These are phyloP conservation scores for Leiothrix lutea DNA, from an alignment of 2,113 vertebrate species.

Conservation along the genomic window DNA sequence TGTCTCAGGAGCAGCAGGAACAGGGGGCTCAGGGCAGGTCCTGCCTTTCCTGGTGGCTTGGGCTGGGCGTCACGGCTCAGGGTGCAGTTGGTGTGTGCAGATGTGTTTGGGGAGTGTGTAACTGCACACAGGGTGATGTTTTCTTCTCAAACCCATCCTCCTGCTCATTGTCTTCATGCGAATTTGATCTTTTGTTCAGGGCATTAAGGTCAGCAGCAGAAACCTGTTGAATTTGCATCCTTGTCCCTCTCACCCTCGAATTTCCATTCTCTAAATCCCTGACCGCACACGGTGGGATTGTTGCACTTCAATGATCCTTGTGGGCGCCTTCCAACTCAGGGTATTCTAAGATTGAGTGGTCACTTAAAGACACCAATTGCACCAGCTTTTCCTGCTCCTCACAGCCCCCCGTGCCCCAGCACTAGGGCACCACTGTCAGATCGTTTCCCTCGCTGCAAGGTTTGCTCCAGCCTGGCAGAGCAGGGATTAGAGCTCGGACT, in stretches of 20 bases:
- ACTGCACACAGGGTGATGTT: neutral
- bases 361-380: neutral
- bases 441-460: accelerated
- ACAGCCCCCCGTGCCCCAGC: neutral
- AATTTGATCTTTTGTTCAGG: neutral
- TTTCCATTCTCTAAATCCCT: neutral
- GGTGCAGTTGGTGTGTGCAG: neutral
- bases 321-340: neutral
- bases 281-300: neutral
- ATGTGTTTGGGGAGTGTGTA: neutral
- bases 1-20: neutral
- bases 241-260: neutral
- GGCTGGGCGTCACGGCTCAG: neutral
- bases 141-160: neutral
- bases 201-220: neutral
- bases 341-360: neutral
- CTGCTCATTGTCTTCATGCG: neutral
- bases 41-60: neutral
- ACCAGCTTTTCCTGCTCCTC: neutral
- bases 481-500: neutral
- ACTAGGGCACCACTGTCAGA: neutral
- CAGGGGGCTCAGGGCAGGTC: neutral
- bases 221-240: neutral
- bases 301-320: neutral
- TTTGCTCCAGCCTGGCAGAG: neutral